phyloP scores from a whole-genome alignment of 2,113 vertebrate genomes.

The Glaucomys volans region DNA sequence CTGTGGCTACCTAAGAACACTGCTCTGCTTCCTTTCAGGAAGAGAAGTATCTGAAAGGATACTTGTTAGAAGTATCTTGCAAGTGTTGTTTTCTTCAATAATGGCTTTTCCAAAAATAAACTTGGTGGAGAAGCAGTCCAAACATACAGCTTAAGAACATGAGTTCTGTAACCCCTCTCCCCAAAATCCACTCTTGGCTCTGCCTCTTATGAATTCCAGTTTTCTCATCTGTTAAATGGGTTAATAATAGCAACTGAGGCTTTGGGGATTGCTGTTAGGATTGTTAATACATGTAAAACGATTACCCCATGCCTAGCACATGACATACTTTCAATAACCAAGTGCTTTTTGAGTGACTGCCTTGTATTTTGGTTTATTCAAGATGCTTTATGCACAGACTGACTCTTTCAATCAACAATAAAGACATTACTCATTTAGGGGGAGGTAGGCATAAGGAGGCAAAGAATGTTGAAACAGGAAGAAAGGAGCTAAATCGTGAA shows the following conservation, averaged over 20 bases:
- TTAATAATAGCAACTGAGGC: background rate
- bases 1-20: background rate
- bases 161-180: background rate
- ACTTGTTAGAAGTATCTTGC: background rate
- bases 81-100: background rate
- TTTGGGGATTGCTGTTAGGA: fast-evolving
- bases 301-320: background rate
- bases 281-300: background rate
- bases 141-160: background rate
- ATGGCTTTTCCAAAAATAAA: background rate
- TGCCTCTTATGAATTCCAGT: fast-evolving
- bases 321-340: background rate
- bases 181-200: background rate
- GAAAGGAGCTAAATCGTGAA: background rate
- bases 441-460: background rate
- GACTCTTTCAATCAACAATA: background rate
- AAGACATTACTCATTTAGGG: background rate
- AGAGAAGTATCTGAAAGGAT: background rate
- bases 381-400: background rate
- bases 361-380: background rate
- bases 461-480: background rate
- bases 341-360: background rate
- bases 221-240: background rate
- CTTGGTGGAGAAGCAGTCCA: background rate
- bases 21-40: background rate